Base-by-base conservation (phyloP, 2,888 invertebrate genomes). In the Crocallis elinguaria region DNA sequence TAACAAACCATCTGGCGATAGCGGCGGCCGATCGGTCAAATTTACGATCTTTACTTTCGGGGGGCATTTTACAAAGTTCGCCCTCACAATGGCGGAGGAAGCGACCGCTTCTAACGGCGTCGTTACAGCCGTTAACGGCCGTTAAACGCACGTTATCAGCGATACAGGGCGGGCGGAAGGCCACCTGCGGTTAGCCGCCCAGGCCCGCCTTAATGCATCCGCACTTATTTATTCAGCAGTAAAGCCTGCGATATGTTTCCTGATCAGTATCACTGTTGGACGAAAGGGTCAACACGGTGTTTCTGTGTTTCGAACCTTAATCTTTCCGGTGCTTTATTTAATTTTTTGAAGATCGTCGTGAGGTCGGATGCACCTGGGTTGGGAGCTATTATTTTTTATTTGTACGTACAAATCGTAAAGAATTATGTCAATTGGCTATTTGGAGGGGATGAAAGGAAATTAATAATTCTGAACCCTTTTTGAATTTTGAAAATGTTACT, bases 201-300 rank as follows among this genome's bases (percentile, higher is more conserved):
- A 54, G 53, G 76, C 79, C 84, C 80, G 81, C 84, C 86, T 84
- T 89, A 88, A 88, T 88, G 86, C 87, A 83, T 88, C 88, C 89
- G 88, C 82, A 87, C 85, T 88, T 89, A 88, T 89, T 90, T 89
- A 88, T 86, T 82, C 82, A 71, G 73, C 77, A 60, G 60, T 67
- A 63, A 77, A 74, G 65, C 58, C 53, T 60, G 72, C 73, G 86
- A 87, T 88, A 82, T 84, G 82, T 84, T 87, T 87, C 88, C 88
- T 82, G 82, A 87, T 87, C 62, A 49, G 64, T 73, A 86, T 86
- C 86, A 17, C n/a, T n/a, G n/a, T n/a, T 51, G 3, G 17, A 30
- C 32, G 58, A 57, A 60, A 66, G 62, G 68, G 66, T 66, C 64
- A 71, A 60, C 56, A 32, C 51, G 52, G 55, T 60, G 57, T 57